Base-by-base conservation (phyloP, 92 coral and sea anemone genomes). In the Scolanthus callimorphus region DNA sequence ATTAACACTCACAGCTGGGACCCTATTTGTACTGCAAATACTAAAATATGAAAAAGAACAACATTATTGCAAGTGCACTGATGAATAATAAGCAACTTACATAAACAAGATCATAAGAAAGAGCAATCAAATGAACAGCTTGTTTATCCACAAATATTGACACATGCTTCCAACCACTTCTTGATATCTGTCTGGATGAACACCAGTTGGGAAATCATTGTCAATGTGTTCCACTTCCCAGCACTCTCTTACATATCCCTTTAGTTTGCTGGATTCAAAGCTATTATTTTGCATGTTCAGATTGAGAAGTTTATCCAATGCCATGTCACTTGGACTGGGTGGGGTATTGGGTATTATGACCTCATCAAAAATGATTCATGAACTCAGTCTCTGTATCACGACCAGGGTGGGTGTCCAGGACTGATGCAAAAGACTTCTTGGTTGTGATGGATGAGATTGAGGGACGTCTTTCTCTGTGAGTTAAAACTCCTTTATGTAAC, bases 81-180 rank as follows among this genome's bases (percentile, higher is more conserved):
- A n/a, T n/a, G n/a, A n/a, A n/a, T n/a, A n/a, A n/a, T n/a, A n/a
- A n/a, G n/a, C n/a, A 17, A 86, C 95, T 82, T 78, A 86, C 95
- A 82, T 77, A 73, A 20, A 86, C 85, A 59, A 68, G 51, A 39
- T 86, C 95, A 53, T 82, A 86, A 9, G 85, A 58, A 45, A 86
- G 56, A 50, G 72, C 74, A 25, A n/a, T n/a, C n/a, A n/a, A n/a
- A n/a, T n/a, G n/a, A n/a, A n/a, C n/a, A n/a, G n/a, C n/a, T n/a
- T n/a, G n/a, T n/a, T n/a, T n/a, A n/a, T n/a, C n/a, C n/a, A n/a
- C n/a, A n/a, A n/a, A 27, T 86, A 86, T 76, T 86, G 95, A 2
- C 90, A 80, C 76, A 86, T 51, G 21, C 95, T 81, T 11, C 95
- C 95, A 58, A 86, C 85, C 65, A 86, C 76, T 52, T 86, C 95